Evolutionary conservation across 2,888 invertebrate genomes (phyloP), one percentile per base, ranked within the genome.

Genomic region (Caenorhabditis angaria): DNA sequence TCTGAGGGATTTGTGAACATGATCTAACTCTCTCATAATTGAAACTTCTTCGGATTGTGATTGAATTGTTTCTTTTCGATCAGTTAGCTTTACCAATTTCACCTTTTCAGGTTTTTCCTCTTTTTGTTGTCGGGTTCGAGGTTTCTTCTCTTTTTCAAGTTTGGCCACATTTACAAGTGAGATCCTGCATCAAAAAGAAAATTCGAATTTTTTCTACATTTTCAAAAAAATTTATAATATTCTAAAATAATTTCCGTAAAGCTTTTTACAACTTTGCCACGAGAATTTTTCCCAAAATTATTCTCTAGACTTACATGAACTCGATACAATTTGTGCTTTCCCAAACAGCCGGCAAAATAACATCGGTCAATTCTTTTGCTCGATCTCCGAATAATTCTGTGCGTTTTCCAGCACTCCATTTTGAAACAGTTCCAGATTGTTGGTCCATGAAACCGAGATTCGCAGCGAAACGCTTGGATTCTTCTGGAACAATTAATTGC

Each of bases 1-100:
- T 22, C 35, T 70, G 24, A 70, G 51, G 1, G 59, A 22, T 25
- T 62, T 65, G 28, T 58, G 35, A 47, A 70, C 65, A 24, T 70
- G 70, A 29, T 51, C 20, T 24, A 70, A 27, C 22, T 70, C 70
- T 2, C 62, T 65, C 10, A 65, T 59, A 10, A 70, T 70, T 24
- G 70, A 70, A 1, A 70, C 70, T 47, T 70, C 70, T 35, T 65
- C 70, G 14, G 54, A 53, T 32, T 70, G 70, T 18, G 65, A 53
- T 32, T 60, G 60, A 20, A 24, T 65, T n/a, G 65, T 61, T 32
- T 65, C 27, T 27, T 22, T n/a, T 27, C 27, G 65, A 35, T 70
- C 70, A 20, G 61, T 65, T 28, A 70, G 58, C 47, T 65, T 70
- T 22, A 70, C 70, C 28, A 70, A 48, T 29, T 65, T 58, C 1